These are phyloP conservation scores for Zaprionus obscuricornis DNA, from an alignment of 2,888 invertebrate genomes.

Conservation along the genomic window DNA sequence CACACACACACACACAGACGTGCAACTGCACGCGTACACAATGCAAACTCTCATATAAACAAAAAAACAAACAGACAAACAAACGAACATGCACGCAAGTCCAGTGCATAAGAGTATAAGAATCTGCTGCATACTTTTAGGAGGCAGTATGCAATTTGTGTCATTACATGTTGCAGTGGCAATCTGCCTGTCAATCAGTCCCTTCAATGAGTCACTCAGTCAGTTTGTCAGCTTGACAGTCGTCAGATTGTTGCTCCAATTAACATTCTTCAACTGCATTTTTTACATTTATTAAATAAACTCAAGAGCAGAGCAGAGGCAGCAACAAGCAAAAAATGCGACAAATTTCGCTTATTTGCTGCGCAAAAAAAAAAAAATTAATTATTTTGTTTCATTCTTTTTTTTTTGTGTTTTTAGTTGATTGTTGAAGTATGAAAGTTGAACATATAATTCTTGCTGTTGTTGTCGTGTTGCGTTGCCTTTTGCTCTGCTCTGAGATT, in stretches of 20 bases:
- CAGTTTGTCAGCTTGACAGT: constrained; percentile 17
- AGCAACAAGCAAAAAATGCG: too few species aligned
- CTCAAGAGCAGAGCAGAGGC: constrained; percentile 23
- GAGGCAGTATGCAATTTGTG: too few species aligned
- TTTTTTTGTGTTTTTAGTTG: constrained; percentile 15
- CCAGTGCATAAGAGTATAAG: constrained; percentile 9
- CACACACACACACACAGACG: background rate
- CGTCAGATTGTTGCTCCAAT: constrained; percentile 19
- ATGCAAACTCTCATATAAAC: too few species aligned
- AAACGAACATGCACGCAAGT: background rate
- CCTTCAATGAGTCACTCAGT: constrained; percentile 3
- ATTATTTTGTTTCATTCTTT: background rate
- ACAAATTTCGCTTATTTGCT: background rate
- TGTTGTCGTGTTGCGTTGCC: constrained; percentile 36
- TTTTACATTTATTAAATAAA: constrained; percentile 39
- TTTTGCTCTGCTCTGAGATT: constrained; percentile 71
- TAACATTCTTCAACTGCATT: constrained; percentile 41
- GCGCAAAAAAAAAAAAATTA: constrained; percentile 22
- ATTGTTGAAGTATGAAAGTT: constrained; percentile 36
- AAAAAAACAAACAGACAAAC: background rate
- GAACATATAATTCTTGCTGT: constrained; percentile 25
- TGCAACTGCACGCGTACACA: constrained; percentile 7
- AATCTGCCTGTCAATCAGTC: constrained; percentile 17
- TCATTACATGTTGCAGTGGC: constrained; percentile 1
- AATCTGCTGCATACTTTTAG: background rate